Base-by-base conservation (phyloP, 2,888 invertebrate species). In the Pantelozetes paolii region DNA sequence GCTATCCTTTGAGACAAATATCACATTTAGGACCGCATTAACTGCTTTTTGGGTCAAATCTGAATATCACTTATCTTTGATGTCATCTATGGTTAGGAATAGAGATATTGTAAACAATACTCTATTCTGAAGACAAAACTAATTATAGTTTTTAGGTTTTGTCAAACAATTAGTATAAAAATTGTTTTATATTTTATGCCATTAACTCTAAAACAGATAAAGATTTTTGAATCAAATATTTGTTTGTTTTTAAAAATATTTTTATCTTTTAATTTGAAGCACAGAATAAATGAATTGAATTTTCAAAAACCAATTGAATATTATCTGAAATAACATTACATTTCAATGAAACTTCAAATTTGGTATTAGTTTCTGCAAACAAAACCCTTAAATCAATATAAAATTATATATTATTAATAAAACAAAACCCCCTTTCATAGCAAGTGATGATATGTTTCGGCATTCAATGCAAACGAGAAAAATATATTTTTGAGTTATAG, bases 1-100 rank as follows among this genome's bases (percentile, higher is more conserved):
- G 32, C 62, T 62, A 28, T 62, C 62, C 62, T 32, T 15, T 62
- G 62, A 62, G 62, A 32, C 32, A 18, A 32, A 62, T 36, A 36
- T 32, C 32, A 54, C 54, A 23, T 30, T 62, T 62, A 62, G 62
- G 62, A 62, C 62, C 26, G 26, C 62, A 62, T 62, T 62, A 62
- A 18, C 62, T 59, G 26, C 9, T 62, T 30, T 62, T 62, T 62
- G 32, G 62, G 62, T 62, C 62, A 62, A 9, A 36, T 62, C 62
- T 62, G 36, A 62, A 62, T 62, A 62, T 32, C 18, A 32, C n/a
- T 30, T n/a, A 1, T 6, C 26, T 32, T 32, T 62, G 2, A 26
- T 15, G 28, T 32, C 13, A 13, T 57, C 57, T 2, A 59, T 28
- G 18, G 8, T 62, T 62, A 8, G 6, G 36, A 36, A 8, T 36